Evolutionary conservation across 2,888 invertebrate species (phyloP).

Genomic region (Nemotelus nigrinus): DNA sequence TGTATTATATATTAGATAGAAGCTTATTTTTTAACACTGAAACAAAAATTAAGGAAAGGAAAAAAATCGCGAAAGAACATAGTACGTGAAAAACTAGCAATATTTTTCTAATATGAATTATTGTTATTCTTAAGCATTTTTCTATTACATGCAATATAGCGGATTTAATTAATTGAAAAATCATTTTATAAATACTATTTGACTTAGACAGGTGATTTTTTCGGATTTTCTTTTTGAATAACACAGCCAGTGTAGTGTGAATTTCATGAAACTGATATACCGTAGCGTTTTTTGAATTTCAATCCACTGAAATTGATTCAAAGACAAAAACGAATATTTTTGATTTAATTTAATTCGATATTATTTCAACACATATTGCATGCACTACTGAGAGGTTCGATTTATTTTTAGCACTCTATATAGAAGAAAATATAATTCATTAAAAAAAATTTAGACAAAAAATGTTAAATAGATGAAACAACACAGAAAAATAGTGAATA

Average conservation of each 20-base stretch:
- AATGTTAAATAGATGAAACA: no score
- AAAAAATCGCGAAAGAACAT: conserved; percentile 31
- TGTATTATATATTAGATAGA: conserved; percentile 25
- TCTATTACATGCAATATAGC: conserved; percentile 8
- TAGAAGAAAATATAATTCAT: no score
- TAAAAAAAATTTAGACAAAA: no score
- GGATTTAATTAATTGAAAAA: conserved; percentile 18
- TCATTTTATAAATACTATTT: neutral
- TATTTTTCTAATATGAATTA: conserved; percentile 49
- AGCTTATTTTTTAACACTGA: conserved; percentile 34
- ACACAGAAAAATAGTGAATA: no score
- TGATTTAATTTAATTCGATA: no score
- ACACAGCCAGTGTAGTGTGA: neutral
- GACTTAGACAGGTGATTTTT: neutral
- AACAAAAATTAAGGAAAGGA: conserved; percentile 7
- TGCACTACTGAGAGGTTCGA: no score
- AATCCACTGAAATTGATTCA: neutral
- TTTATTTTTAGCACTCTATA: no score
- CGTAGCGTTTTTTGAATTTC: neutral
- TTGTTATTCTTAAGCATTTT: conserved; percentile 37
- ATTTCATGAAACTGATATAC: neutral
- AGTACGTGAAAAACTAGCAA: conserved; percentile 45
- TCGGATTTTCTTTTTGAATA: neutral
- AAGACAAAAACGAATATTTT: no score
- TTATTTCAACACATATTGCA: no score